These are phyloP conservation scores for Lasioglossum lativentre DNA, from an alignment of 2,888 invertebrate species.

Conservation along the genomic window DNA sequence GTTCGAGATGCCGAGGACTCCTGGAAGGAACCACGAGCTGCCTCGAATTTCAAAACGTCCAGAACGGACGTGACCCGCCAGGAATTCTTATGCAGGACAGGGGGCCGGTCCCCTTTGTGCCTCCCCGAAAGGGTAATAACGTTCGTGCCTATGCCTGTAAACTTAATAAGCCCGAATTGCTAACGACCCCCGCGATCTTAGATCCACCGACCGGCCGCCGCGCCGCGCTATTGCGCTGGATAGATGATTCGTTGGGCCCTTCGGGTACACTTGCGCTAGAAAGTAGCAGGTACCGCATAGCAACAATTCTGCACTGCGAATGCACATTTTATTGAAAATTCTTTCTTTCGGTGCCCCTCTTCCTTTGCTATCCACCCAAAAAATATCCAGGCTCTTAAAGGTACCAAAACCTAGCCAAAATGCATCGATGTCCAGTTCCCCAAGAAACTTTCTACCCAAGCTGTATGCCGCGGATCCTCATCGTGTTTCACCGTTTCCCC, in stretches of 20 bases:
- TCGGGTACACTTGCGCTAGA: neutral
- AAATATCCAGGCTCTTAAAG: no score
- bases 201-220: constrained; percentile 14
- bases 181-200: constrained; percentile 53
- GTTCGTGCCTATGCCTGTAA: constrained; percentile 54
- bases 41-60: constrained; percentile 73
- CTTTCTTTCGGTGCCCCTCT: no score
- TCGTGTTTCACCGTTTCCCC: constrained; percentile 11
- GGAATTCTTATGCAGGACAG: constrained; percentile 45
- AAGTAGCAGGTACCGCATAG: neutral
- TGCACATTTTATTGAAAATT: no score
- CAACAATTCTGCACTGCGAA: no score
- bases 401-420: neutral
- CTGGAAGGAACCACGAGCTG: constrained; percentile 56
- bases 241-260: constrained; percentile 50
- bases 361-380: no score
- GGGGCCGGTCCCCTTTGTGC: constrained; percentile 20
- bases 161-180: constrained; percentile 57
- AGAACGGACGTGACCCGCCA: constrained; percentile 62
- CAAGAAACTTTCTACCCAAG: neutral
- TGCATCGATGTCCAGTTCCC: neutral
- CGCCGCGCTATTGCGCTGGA: no score
- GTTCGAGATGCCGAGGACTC: constrained; percentile 35
- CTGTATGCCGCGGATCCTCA: constrained; percentile 25
- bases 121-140: constrained; percentile 43